Evolutionary conservation across 2,888 invertebrate species (phyloP), one percentile per base, ranked within the genome.

Genomic region (Marronus borbonicus): DNA sequence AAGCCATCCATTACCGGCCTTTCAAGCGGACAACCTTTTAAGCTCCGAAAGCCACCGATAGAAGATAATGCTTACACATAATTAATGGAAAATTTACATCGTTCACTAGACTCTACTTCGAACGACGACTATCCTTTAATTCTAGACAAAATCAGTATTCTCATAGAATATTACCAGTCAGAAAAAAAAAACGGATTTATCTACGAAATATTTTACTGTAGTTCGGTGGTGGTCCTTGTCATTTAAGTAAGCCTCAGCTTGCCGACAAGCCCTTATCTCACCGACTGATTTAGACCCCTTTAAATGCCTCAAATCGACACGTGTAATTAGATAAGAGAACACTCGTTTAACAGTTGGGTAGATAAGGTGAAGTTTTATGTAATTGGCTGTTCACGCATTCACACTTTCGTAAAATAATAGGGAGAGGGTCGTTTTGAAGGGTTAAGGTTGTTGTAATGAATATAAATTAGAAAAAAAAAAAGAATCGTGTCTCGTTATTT

Each of bases 151-250:
- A 3, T 62, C 62, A 49, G 66, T 49, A 49, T 66, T 44, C 66
- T 14, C 44, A 36, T 66, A 17, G 44, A 17, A 66, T 66, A 66
- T 66, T 20, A 72, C 58, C 72, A 36, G 39, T 36, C 39, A 58
- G 50, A 70, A 72, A 17, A 20, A 20, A 58, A 72, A 36, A 36
- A 36, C 31, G 72, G 72, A 58, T 72, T 72, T 72, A 72, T 72
- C 72, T 72, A 31, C 39, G 2, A 55, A 58, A 72, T 72, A 72
- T 14, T 77, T 79, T 78, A 80, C 79, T 77, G 78, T 80, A 76
- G 80, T 80, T 64, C 65, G 64, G 65, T 76, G 81, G 81, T 81
- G 81, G 81, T 81, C 81, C 78, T 44, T 64, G 80, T 68, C 80
- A 74, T 78, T 81, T 78, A 78, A 76, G 69, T 58, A 72, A 58